Base-by-base conservation (phyloP, 1,140 invertebrate genomes). In the Drosophila sulfurigaster region DNA sequence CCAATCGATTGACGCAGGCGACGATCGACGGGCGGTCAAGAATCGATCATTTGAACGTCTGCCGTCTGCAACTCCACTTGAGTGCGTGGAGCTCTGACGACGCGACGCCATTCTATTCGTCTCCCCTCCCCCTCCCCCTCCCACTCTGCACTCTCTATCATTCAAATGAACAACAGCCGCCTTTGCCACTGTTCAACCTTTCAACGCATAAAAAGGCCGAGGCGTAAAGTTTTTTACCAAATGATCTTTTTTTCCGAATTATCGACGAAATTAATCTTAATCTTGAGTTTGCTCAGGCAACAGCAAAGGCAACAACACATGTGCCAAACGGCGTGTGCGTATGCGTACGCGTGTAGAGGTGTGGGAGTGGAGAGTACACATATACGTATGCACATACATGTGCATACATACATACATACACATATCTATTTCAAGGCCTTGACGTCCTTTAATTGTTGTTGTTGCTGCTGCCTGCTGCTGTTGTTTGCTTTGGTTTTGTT, bases 381-480 rank as follows among this genome's bases (percentile, higher is more conserved):
- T 7, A 56, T 10, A n/a, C n/a, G n/a, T n/a, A 45, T 41, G 52
- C 28, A 45, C 4, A 45, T 59, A 10, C 28, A 54, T 5, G 32
- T 7, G 45, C 32, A 52, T 16, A 38, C 41, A 54, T 20, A 56
- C 25, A 58, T 30, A 10, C 32, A 58, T 11, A 43, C 45, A 43
- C 45, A 69, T 85, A 88, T 87, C 83, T 87, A 88, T 88, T 87
- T 87, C 83, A 87, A 87, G 83, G 83, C 83, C 83, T 82, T 88
- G 59, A 57, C 68, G 48, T 79, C 85, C 70, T 80, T 79, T 79
- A 81, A 78, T 79, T 81, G 76, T 88, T 87, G 79, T 86, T 87
- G 77, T 73, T 87, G 68, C 38, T 66, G 43, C 16, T 70, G 66
- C 63, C 57, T 35, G 49, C 6, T 68, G 66, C 45, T 66, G 56